Percentiles rank a stretch among this genome's conserved stretches.
Conservation (phyloP, 2,797 vertebrate genomes). For the Sphenopsis melanotis region DNA sequence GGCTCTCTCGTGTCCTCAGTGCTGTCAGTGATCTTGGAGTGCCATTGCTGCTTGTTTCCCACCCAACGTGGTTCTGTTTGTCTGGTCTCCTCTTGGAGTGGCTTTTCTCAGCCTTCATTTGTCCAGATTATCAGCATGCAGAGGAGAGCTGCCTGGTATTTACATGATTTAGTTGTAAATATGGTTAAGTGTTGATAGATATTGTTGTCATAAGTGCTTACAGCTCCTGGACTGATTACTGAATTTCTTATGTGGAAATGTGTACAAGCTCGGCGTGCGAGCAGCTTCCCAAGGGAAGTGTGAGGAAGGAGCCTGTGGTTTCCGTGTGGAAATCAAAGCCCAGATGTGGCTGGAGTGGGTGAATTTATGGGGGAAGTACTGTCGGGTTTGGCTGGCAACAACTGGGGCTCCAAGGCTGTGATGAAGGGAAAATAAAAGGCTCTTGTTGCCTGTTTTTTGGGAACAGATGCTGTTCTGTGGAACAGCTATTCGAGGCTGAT, state of each 20-base stretch:
- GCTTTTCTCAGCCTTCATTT: background rate
- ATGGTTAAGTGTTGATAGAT: constrained; percentile 27
- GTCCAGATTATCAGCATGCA: constrained; percentile 5
- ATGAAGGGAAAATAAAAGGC: background rate
- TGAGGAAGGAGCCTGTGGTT: background rate
- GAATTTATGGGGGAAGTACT: background rate
- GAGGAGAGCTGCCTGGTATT: constrained; percentile 32
- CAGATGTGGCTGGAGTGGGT: background rate
- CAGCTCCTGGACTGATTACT: constrained; percentile 14
- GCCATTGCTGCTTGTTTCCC: background rate
- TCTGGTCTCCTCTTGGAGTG: background rate
- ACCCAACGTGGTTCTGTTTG: rapidly evolving
- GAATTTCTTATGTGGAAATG: constrained; percentile 35
- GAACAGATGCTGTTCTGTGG: background rate
- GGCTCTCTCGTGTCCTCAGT: background rate
- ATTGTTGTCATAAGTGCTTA: constrained; percentile 57
- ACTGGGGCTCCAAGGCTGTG: background rate
- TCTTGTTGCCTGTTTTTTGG: background rate
- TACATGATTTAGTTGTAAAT: constrained; percentile 60
- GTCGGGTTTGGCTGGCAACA: background rate
- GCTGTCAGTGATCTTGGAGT: background rate
- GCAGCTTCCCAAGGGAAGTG: background rate
- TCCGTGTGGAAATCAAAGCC: background rate
- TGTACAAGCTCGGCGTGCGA: background rate
- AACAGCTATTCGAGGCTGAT: rapidly evolving